These are phyloP conservation scores for Dendrocopos noguchii DNA, from an alignment of 2,113 vertebrate species.

Conservation along the genomic window DNA sequence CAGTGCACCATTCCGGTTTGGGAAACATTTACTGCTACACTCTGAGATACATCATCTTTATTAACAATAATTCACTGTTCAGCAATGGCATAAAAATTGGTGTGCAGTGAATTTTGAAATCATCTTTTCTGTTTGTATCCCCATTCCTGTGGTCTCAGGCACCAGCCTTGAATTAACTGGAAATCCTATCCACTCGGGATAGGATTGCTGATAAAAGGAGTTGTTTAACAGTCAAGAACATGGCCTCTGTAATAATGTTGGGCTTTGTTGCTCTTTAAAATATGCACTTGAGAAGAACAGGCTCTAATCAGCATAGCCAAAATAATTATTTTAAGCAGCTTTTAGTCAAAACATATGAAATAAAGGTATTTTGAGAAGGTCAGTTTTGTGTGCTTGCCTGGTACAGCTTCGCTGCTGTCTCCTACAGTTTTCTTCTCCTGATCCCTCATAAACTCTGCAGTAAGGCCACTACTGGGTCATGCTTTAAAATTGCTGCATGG, in stretches of 20 bases:
- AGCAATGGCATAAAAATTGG: background rate
- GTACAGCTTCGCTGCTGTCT: background rate
- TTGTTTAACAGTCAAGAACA: background rate
- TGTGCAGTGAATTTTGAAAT: background rate
- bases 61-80: background rate
- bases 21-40: too few relatives aligned
- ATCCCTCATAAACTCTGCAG: background rate
- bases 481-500: background rate
- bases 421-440: background rate
- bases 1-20: background rate
- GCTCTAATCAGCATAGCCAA: background rate
- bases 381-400: background rate
- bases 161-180: background rate
- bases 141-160: background rate
- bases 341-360: background rate
- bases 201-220: background rate
- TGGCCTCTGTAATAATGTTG: background rate
- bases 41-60: background rate
- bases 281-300: background rate
- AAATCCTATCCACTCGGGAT: background rate
- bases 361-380: background rate
- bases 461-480: background rate
- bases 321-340: background rate
- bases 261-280: background rate
- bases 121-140: background rate